Conservation (phyloP, 1,140 invertebrate species). For the Nomia melanderi region DNA sequence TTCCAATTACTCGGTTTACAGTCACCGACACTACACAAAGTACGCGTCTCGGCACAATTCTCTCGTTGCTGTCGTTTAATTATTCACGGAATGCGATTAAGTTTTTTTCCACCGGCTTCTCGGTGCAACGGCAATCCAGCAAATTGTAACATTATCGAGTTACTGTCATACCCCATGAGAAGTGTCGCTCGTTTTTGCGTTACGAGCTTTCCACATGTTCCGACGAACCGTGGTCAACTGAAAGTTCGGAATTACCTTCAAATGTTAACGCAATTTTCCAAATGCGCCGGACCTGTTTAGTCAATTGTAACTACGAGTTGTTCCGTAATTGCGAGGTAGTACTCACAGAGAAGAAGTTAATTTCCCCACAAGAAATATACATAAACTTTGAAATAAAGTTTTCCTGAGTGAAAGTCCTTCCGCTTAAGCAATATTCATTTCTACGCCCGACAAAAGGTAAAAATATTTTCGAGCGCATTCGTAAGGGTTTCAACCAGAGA, state of each 20-base stretch:
- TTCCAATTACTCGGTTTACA: neutral
- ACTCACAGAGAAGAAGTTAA: neutral
- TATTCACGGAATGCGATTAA: neutral
- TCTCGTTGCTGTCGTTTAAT: neutral
- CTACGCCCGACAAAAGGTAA: no score
- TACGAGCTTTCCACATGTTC: neutral
- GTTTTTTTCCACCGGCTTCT: neutral
- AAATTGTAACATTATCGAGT: conserved; percentile 1
- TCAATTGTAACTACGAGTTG: neutral
- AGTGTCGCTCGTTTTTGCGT: neutral
- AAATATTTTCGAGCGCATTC: no score
- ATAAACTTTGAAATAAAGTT: neutral
- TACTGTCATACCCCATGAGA: conserved; percentile 4
- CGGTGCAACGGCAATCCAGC: neutral
- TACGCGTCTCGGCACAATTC: neutral
- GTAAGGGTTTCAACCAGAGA: no score
- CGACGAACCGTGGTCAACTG: neutral
- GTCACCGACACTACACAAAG: neutral
- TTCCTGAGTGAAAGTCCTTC: neutral
- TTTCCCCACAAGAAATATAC: neutral
- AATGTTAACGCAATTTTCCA: neutral
- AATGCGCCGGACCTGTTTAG: neutral
- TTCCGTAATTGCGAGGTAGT: neutral
- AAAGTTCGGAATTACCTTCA: neutral
- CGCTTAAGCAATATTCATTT: no score